These are phyloP conservation scores for Pachyseris speciosa DNA, from an alignment of 64 coral and sea anemone genomes.

Conservation along the genomic window DNA sequence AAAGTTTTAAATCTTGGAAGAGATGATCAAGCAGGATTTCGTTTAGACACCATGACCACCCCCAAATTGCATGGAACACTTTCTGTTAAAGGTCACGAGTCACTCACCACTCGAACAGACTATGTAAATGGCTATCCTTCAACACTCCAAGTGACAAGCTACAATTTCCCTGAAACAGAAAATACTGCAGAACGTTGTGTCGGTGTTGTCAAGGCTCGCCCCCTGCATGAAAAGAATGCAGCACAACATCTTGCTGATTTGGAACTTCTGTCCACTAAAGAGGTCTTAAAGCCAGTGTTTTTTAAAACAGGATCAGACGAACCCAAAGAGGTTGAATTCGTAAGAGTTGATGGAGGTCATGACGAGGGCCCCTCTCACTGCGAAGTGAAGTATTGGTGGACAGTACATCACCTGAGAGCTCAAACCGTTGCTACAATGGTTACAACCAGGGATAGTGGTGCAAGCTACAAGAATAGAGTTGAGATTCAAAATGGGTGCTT, in stretches of 20 bases:
- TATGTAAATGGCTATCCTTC: slow-evolving; percentile 73
- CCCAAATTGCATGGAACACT: slow-evolving; percentile 56
- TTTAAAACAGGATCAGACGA: slow-evolving; percentile 32
- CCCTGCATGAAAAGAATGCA: slow-evolving; percentile 40
- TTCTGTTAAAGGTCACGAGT: slow-evolving; percentile 17
- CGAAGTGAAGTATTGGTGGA: slow-evolving; percentile 84
- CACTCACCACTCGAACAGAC: slow-evolving; percentile 57
- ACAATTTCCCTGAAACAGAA: slow-evolving; percentile 55
- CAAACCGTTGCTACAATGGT: slow-evolving; percentile 24
- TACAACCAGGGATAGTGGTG: slow-evolving; percentile 52
- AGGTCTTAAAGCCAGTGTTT: slow-evolving; percentile 14
- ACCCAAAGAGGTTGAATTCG: slow-evolving; percentile 72
- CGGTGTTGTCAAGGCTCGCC: slow-evolving; percentile 47
- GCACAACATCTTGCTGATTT: slow-evolving; percentile 56
- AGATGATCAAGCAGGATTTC: slow-evolving; percentile 82
- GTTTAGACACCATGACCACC: slow-evolving; percentile 59
- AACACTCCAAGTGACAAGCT: slow-evolving; percentile 59
- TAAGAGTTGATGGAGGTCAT: slow-evolving; percentile 70
- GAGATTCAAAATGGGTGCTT: slow-evolving; percentile 73
- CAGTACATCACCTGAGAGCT: slow-evolving; percentile 36
- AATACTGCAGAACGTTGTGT: slow-evolving; percentile 36
- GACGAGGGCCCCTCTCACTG: slow-evolving; percentile 64
- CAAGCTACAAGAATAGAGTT: slow-evolving; percentile 55
- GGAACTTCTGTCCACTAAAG: background rate
- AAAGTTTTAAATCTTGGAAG: slow-evolving; percentile 44